Evolutionary conservation across 2,888 invertebrate species (phyloP).

Genomic region (Chelonus formosanus): DNA sequence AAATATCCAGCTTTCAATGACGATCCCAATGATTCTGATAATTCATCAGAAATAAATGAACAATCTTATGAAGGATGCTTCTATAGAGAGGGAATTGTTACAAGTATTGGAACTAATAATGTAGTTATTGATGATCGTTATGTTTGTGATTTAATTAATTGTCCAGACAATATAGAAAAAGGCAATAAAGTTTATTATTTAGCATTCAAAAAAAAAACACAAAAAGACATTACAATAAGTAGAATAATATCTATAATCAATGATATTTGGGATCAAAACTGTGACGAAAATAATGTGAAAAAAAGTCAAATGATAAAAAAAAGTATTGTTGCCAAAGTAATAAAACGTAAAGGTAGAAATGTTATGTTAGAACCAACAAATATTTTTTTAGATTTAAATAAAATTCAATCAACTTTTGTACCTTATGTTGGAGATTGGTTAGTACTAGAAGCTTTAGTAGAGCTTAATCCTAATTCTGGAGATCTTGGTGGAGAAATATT

Average conservation of each 20-base stretch:
- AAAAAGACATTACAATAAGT: conserved; percentile 67
- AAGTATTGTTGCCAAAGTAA: conserved; percentile 64
- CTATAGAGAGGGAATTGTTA: conserved; percentile 69
- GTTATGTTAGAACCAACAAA: conserved; percentile 68
- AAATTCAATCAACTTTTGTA: conserved; percentile 71
- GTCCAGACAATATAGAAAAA: conserved; percentile 62
- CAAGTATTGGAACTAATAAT: conserved; percentile 66
- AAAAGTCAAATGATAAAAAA: conserved; percentile 57
- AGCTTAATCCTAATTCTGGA: conserved; percentile 69
- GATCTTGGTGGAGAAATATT: conserved; percentile 70
- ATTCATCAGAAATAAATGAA: not conserved
- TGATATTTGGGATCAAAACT: conserved; percentile 56
- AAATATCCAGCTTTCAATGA: conserved; percentile 27
- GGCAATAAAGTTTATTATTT: conserved; percentile 71
- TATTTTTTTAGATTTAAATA: conserved; percentile 72
- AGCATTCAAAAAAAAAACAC: conserved; percentile 65
- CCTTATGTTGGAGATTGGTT: conserved; percentile 78
- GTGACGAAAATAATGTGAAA: conserved; percentile 42
- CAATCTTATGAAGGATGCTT: conserved; percentile 45
- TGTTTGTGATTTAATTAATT: conserved; percentile 66
- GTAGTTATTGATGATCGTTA: conserved; percentile 72
- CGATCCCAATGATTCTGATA: not conserved
- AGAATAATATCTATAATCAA: conserved; percentile 69
- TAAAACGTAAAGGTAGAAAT: conserved; percentile 59
- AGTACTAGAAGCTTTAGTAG: conserved; percentile 71